Conservation (phyloP, 2,888 invertebrate genomes). For the Callinectes sapidus region DNA sequence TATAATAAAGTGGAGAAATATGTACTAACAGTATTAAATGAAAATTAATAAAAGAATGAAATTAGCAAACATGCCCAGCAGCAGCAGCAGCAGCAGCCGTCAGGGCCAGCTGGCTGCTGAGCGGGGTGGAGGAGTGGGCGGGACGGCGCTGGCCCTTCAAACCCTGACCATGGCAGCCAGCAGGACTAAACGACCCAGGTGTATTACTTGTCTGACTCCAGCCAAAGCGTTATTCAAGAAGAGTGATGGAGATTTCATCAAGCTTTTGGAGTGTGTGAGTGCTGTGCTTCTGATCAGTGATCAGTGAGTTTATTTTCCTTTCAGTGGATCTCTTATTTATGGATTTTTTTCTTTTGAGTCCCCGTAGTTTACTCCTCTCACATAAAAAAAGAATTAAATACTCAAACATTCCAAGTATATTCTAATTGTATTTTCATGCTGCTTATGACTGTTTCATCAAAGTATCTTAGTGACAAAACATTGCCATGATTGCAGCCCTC, state of each 20-base stretch:
- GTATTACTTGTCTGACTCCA: slow-evolving; percentile 41
- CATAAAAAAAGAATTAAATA: too few relatives aligned
- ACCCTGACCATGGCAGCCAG: background rate
- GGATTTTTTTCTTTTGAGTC: background rate
- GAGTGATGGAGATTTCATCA: slow-evolving; percentile 62
- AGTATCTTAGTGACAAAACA: background rate
- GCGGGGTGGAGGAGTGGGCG: background rate
- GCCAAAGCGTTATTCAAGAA: slow-evolving; percentile 53
- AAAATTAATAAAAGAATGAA: background rate
- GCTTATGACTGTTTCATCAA: too few relatives aligned
- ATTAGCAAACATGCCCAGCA: too few relatives aligned
- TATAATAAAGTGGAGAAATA: background rate
- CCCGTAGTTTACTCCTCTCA: too few relatives aligned
- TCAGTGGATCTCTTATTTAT: too few relatives aligned
- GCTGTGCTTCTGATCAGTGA: background rate
- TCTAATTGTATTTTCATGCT: too few relatives aligned
- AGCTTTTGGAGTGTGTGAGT: slow-evolving; percentile 62
- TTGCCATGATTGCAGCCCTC: slow-evolving; percentile 38
- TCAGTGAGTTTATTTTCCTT: too few relatives aligned
- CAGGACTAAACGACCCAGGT: background rate
- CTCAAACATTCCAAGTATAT: too few relatives aligned
- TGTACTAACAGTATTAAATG: background rate
- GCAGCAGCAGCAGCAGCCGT: too few relatives aligned
- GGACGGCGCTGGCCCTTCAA: background rate
- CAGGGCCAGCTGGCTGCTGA: too few relatives aligned